phyloP scores from a whole-genome alignment of 1,140 invertebrate species.

The Dreissena polymorpha region DNA sequence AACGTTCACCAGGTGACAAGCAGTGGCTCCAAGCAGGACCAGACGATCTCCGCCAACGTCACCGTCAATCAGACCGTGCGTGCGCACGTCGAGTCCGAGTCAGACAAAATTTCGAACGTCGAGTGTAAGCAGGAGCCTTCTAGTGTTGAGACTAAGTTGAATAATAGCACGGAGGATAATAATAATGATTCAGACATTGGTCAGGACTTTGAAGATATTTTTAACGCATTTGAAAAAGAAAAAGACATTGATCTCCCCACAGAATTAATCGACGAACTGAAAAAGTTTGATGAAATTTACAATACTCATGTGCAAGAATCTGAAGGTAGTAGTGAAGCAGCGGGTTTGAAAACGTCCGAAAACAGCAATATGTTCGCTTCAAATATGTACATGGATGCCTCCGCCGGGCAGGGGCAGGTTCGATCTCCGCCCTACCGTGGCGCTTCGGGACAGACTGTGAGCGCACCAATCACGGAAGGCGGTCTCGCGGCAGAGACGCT shows the following conservation, averaged over 20 bases:
- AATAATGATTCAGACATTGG: slow-evolving; percentile 81
- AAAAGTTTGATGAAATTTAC: slow-evolving; percentile 79
- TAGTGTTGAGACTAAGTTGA: slow-evolving; percentile 81
- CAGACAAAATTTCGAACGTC: slow-evolving; percentile 78
- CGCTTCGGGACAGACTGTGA: slow-evolving; percentile 41
- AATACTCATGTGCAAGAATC: slow-evolving; percentile 65
- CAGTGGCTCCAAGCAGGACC: slow-evolving; percentile 88
- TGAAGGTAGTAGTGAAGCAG: slow-evolving; percentile 61
- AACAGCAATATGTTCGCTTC: slow-evolving; percentile 64
- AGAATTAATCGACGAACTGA: slow-evolving; percentile 92
- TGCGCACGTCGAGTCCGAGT: slow-evolving; percentile 83
- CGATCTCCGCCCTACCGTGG: slow-evolving; percentile 56
- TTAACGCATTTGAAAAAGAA: slow-evolving; percentile 90
- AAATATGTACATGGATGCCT: slow-evolving; percentile 59
- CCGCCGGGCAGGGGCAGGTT: slow-evolving; percentile 37
- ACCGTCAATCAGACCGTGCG: slow-evolving; percentile 93
- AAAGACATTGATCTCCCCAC: slow-evolving; percentile 86
- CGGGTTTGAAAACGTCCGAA: slow-evolving; percentile 63
- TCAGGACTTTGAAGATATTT: slow-evolving; percentile 86
- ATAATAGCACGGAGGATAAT: slow-evolving; percentile 42
- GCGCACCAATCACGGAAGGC: slow-evolving; percentile 57
- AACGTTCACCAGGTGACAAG: slow-evolving; percentile 91
- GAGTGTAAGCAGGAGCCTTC: slow-evolving; percentile 92
- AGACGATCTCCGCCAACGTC: slow-evolving; percentile 95
- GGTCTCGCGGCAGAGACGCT: slow-evolving; percentile 95